Base-by-base conservation (phyloP, 2,888 invertebrate genomes). In the Linnaemya tessellans region DNA sequence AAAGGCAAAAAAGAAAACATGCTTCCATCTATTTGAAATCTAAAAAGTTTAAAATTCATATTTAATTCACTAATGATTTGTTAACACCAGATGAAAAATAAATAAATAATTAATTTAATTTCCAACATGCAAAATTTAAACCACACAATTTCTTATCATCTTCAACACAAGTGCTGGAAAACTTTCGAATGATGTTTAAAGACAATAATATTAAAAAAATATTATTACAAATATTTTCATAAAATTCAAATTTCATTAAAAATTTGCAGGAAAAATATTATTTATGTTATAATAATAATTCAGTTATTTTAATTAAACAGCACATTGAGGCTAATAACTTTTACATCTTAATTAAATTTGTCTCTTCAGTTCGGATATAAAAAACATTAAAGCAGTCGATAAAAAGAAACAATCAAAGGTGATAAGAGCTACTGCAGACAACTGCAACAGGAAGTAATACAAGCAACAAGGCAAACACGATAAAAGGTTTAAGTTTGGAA, bases 401-500 rank as follows among this genome's bases (percentile, higher is more conserved):
- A 68, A 43, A 49, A 35, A 30, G 18, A 13, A 11, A 54, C 58
- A 38, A 58, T 20, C 4, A 65, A 80, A 70, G 13, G 65, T 10
- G 62, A 7, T 64, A 30, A 74, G 38, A 56, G 15, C 51, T 13
- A 49, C 7, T 71, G 54, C 11, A 75, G 7, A 54, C 35, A 74
- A 38, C 22, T 67, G 41, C 58, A 78, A 43, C 65, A 82, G 82
- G 82, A 82, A 78, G 77, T 60, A 11, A 18, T 15, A 1, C 9
- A 43, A 18, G 8, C 43, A 58, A 54, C 25, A 67, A 38, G 18
- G 10, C 13, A 41, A 38, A 49, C 8, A 54, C n/a, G 25, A 15
- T 46, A 15, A 41, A 22, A 60, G 35, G n/a, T 2, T 30, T 46
- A 10, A 20, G 20, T 22, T 3, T n/a, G 3, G 13, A 58, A 9